Evolutionary conservation across 2,113 vertebrate genomes (phyloP), one percentile per base, ranked within the genome.

Genomic region (Serilophus lunatus): DNA sequence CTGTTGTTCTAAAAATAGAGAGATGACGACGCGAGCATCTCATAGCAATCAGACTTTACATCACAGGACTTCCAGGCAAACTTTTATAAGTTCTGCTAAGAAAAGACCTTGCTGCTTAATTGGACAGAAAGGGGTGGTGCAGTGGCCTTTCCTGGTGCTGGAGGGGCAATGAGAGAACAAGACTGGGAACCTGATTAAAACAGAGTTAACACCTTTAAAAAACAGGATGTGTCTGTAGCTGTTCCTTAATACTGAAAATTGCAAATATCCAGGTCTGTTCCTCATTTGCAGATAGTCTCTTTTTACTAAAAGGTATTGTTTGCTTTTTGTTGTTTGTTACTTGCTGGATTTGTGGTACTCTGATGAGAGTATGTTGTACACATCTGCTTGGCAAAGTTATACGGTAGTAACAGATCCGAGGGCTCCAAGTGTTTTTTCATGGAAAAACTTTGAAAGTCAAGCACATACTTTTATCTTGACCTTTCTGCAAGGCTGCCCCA

Each of bases 401-500:
- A 72, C 56, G 49, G 57, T 78, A 72, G 63, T 31, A 66, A 76
- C 81, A 64, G 78, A 71, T n/a, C 50, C 3, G 28, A 69, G 64
- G 70, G 87, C 60, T 70, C 60, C 0, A 2, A 28, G 56, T 47
- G 47, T 42, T 81, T 94, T 97, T 97, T 96, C 74, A 57, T 26
- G 54, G 87, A 83, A 92, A 98, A 98, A 98, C 98, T 99, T 98
- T 99, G 98, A 99, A 99, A 99, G 98, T 99, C 98, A 98, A 98
- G 98, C 97, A 96, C 95, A 96, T 96, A 97, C 98, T 98, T 98
- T 98, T 97, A 86, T 93, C 97, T 97, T 99, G 99, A 99, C 99
- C 99, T 99, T 99, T 99, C 98, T 99, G 98, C 98, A 98, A 98
- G 96, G 88, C 98, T 98, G 98, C 98, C 98, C 98, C 98, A 97